These are phyloP conservation scores for Ischnura elegans DNA, from an alignment of 2,888 invertebrate genomes.

Conservation along the genomic window DNA sequence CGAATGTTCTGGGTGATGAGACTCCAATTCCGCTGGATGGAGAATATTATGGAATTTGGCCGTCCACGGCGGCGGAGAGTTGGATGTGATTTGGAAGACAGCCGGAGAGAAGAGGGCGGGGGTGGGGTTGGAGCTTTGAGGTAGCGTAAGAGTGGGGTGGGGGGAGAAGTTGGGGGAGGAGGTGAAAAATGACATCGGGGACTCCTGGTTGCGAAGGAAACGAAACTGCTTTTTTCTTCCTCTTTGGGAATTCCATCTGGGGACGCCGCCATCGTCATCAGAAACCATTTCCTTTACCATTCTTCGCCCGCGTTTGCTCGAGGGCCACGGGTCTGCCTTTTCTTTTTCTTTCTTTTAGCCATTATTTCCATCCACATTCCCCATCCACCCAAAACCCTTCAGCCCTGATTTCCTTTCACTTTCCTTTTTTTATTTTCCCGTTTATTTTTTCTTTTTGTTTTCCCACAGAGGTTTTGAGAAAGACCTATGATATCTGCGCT, in stretches of 20 bases:
- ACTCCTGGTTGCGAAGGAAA: slow-evolving; percentile 7
- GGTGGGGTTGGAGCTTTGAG: not conserved
- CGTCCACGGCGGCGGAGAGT: not conserved
- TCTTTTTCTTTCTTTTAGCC: slow-evolving; percentile 11
- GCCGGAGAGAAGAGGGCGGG: not conserved
- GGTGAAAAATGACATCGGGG: slow-evolving; percentile 27
- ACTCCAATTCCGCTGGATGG: not conserved
- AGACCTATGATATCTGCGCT: not conserved
- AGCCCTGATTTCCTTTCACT: not conserved
- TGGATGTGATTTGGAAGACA: not conserved
- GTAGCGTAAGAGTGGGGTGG: too few relatives aligned
- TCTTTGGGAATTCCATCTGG: slow-evolving; percentile 7
- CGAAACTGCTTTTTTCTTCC: slow-evolving; percentile 25
- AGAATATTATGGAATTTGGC: not conserved
- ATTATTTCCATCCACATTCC: not conserved
- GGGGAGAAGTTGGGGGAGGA: not conserved
- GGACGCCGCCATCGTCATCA: slow-evolving; percentile 17
- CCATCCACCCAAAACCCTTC: too few relatives aligned
- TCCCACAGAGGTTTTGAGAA: not conserved
- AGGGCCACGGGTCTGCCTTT: not conserved
- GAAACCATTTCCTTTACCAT: slow-evolving; percentile 30
- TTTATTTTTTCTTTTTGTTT: too few relatives aligned
- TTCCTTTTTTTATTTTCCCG: too few relatives aligned
- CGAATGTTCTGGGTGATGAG: slow-evolving; percentile 1
- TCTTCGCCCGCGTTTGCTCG: not conserved